phyloP scores from a whole-genome alignment of 2,888 invertebrate species.

The Idaea aversata region DNA sequence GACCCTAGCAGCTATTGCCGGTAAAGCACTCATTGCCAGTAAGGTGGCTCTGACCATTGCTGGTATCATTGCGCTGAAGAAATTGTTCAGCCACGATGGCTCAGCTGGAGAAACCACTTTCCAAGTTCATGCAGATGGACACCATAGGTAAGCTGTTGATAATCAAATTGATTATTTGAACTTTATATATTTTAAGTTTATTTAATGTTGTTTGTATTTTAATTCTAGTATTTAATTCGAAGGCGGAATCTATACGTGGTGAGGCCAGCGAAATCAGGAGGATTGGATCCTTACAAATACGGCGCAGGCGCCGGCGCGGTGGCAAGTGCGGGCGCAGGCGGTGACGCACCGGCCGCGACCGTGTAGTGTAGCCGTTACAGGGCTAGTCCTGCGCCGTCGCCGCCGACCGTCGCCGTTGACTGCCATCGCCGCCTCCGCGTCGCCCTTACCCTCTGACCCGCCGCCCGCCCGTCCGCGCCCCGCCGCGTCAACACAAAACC shows the following conservation, averaged over 20 bases:
- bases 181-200: conserved; percentile 3
- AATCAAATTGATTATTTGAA: neutral
- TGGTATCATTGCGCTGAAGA: conserved; percentile 85
- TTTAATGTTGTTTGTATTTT: conserved; percentile 52
- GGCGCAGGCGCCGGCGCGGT: conserved; percentile 68
- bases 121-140: conserved; percentile 85
- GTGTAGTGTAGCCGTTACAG: neutral
- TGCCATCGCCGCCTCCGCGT: neutral
- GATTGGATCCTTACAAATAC: conserved; percentile 81
- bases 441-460: conserved; percentile 14
- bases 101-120: conserved; percentile 82
- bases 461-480: conserved; percentile 26
- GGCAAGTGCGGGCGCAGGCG: conserved; percentile 47
- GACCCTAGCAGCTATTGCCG: conserved; percentile 85
- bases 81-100: conserved; percentile 84
- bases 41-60: conserved; percentile 87
- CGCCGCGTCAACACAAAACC: conserved; percentile 57
- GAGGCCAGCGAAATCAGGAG: conserved; percentile 77
- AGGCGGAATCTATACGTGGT: conserved; percentile 83
- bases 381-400: conserved; percentile 9
- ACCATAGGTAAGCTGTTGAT: conserved; percentile 74
- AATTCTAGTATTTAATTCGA: conserved; percentile 80
- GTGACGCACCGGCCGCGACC: conserved; percentile 20
- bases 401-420: conserved; percentile 20
- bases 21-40: conserved; percentile 86